phyloP scores from a whole-genome alignment of 2,797 vertebrate species.

The Onychomys arenicola region DNA sequence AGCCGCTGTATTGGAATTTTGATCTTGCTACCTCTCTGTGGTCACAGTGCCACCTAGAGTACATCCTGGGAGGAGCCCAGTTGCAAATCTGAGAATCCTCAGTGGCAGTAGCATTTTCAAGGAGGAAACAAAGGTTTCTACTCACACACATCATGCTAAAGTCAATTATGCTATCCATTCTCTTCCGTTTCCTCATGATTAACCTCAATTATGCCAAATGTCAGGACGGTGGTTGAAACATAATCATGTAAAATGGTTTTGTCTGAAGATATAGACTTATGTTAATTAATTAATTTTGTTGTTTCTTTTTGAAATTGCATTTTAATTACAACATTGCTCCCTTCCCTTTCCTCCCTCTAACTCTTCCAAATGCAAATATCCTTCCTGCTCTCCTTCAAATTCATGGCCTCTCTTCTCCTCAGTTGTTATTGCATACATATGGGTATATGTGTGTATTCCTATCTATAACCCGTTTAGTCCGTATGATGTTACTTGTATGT shows the following conservation, averaged over 20 bases:
- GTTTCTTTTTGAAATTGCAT: background rate
- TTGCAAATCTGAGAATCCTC: constrained; percentile 32
- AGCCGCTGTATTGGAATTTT: background rate
- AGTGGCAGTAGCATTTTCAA: background rate
- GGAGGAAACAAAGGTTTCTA: background rate
- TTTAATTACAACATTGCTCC: background rate
- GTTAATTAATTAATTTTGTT: background rate
- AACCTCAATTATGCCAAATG: background rate
- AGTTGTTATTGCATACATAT: background rate
- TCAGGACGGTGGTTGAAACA: background rate
- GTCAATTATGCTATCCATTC: background rate
- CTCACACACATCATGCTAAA: background rate
- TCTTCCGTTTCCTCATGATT: background rate
- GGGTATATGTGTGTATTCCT: background rate
- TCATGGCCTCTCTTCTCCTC: background rate
- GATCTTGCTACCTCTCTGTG: constrained; percentile 40
- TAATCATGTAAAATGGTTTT: background rate
- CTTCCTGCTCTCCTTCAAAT: background rate
- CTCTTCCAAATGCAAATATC: background rate
- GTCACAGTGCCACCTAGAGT: constrained; percentile 84
- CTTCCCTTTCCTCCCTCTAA: background rate
- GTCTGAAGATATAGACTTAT: background rate
- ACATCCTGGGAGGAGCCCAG: constrained; percentile 28
- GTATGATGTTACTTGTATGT: background rate
- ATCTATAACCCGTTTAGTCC: background rate